Base-by-base conservation (phyloP, 2,113 vertebrate genomes). In the Lepus timidus region DNA sequence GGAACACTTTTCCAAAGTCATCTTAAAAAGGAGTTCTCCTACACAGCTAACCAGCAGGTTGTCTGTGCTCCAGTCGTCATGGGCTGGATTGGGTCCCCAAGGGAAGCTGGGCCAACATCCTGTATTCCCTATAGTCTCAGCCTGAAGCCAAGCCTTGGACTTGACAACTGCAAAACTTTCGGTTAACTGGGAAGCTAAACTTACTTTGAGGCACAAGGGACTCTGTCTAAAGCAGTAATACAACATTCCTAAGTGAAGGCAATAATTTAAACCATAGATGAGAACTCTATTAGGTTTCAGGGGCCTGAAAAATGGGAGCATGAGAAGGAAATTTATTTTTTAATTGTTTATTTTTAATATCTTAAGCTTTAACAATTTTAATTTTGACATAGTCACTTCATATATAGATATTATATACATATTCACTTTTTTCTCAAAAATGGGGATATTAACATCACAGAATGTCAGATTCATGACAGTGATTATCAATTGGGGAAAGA, bases 101-200 rank as follows among this genome's bases (percentile, higher is more conserved):
- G 10, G 71, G 89, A 78, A 82, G 58, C 64, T 49, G 85, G 19
- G 4, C 23, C 19, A 33, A 14, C 51, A 55, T 7, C 39, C 6
- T 52, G 19, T 49, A 92, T 62, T 94, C 82, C 85, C 94, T 86
- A 23, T 55, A 64, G 90, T 79, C 76, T 49, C 58, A 64, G 70
- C 49, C 85, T 13, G 20, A 86, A 86, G 70, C 10, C 4, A 4
- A 51, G 52, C 29, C 61, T 9, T 76, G 85, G 51, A 88, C 51
- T 84, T 55, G 36, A 16, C n/a, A 88, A 67, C n/a, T 31, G 33
- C 51, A 16, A 8, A 31, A 29, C 71, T 79, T 68, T 55, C 49
- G 23, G 17, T n/a, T 89, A 67, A 65, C 36, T 62, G 44, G 51
- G 52, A 94, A 78, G 62, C 67, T 90, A 61, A 68, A 55, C 33